Percentiles rank a stretch among this genome's conserved stretches.
phyloP scores from a whole-genome alignment of 2,797 vertebrate genomes.

The Ctenopoma multispine region DNA sequence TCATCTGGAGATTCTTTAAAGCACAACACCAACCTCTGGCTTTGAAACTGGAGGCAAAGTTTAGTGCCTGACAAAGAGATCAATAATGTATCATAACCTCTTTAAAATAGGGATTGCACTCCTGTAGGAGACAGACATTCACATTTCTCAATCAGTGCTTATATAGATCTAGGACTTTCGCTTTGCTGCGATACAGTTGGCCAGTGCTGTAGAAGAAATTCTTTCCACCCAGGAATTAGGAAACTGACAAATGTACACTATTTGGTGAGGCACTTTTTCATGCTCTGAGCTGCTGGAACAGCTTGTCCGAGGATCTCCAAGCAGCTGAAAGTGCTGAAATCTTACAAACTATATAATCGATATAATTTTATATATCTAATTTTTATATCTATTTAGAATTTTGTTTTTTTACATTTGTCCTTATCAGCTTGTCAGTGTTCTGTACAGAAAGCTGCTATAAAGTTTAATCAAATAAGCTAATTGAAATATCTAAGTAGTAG shows the following conservation, averaged over 20 bases:
- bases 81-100: conserved; percentile 42
- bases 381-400: too few relatives aligned
- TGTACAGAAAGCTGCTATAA: not conserved
- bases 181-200: conserved; percentile 2
- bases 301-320: not conserved
- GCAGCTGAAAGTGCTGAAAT: not conserved
- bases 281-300: not conserved
- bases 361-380: too few relatives aligned
- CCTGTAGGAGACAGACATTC: conserved; percentile 4
- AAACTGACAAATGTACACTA: conserved; percentile 20
- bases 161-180: conserved; percentile 27
- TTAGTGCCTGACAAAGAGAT: conserved; percentile 34
- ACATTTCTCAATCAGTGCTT: conserved; percentile 27
- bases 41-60: conserved; percentile 34
- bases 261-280: conserved; percentile 12
- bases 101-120: not conserved
- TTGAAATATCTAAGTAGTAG: not conserved
- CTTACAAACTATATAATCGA: not conserved
- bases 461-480: not conserved
- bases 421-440: not conserved
- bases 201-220: conserved; percentile 8
- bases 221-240: conserved; percentile 25
- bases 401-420: not conserved
- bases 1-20: not conserved
- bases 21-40: conserved; percentile 25